A percentile compares a stretch with the other conserved stretches of the same genome.
These are phyloP conservation scores for Bufo gargarizans DNA, from an alignment of 2,113 vertebrate genomes.

Conservation along the genomic window DNA sequence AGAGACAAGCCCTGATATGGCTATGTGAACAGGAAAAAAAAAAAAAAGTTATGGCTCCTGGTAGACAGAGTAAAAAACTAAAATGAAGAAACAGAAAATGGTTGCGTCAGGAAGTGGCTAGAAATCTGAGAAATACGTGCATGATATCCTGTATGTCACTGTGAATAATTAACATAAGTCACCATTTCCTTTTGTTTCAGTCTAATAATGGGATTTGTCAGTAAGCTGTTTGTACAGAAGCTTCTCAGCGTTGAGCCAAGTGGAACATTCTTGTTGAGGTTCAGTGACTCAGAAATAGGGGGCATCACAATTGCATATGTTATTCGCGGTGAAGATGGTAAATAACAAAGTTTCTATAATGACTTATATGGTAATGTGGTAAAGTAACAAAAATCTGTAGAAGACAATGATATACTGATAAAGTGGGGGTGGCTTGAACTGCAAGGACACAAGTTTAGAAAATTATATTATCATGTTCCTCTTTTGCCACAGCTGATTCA, in stretches of 20 bases:
- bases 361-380: background rate
- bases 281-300: slow-evolving; percentile 97
- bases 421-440: too few relatives aligned
- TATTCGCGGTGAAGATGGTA: slow-evolving; percentile 73
- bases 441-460: too few relatives aligned
- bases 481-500: too few relatives aligned
- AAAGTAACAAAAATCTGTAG: too few relatives aligned
- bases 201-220: slow-evolving; percentile 93
- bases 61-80: too few relatives aligned
- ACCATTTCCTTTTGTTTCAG: slow-evolving; percentile 66
- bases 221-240: slow-evolving; percentile 90
- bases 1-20: too few relatives aligned
- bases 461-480: too few relatives aligned
- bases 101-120: too few relatives aligned
- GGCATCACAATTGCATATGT: slow-evolving; percentile 95
- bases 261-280: slow-evolving; percentile 93
- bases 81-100: too few relatives aligned
- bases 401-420: too few relatives aligned
- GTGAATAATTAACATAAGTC: background rate
- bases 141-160: background rate
- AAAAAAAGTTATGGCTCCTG: too few relatives aligned
- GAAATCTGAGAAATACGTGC: background rate
- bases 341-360: slow-evolving; percentile 28
- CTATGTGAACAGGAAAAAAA: too few relatives aligned
- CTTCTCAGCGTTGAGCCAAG: slow-evolving; percentile 81